Evolutionary conservation across 2,113 vertebrate genomes (phyloP).

Genomic region (Calcarius ornatus): DNA sequence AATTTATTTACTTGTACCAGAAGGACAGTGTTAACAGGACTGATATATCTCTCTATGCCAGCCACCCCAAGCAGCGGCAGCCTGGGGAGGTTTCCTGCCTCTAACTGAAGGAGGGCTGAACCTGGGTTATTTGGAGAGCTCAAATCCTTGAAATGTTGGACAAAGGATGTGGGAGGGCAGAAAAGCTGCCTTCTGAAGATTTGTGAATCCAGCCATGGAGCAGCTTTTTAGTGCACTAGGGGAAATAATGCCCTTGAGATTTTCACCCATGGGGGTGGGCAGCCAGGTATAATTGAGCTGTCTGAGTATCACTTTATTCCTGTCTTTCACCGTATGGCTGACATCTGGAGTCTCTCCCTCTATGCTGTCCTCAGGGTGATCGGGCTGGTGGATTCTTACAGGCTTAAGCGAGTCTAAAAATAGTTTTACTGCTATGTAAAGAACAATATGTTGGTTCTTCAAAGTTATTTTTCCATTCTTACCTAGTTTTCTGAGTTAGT

Average conservation of each 20-base stretch:
- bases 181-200: not conserved
- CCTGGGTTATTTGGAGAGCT: not conserved
- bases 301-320: not conserved
- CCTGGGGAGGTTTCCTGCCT: not conserved
- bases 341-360: constrained; percentile 27
- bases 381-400: constrained; percentile 6
- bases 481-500: not conserved
- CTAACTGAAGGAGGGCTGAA: not conserved
- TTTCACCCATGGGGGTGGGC: not conserved
- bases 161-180: not conserved
- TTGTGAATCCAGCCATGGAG: not conserved
- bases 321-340: constrained; percentile 30
- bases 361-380: not conserved
- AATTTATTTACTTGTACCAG: not conserved
- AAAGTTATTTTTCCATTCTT: not conserved
- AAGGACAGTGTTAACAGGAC: not conserved
- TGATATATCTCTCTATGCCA: not conserved
- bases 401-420: constrained; percentile 9
- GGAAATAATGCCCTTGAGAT: not conserved
- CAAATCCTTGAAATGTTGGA: not conserved
- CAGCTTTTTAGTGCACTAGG: not conserved
- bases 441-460: not conserved
- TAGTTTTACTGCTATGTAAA: not conserved
- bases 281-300: constrained; percentile 38
- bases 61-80: not conserved